Conservation (phyloP, 2,113 vertebrate species). For the Chinchilla lanigera region DNA sequence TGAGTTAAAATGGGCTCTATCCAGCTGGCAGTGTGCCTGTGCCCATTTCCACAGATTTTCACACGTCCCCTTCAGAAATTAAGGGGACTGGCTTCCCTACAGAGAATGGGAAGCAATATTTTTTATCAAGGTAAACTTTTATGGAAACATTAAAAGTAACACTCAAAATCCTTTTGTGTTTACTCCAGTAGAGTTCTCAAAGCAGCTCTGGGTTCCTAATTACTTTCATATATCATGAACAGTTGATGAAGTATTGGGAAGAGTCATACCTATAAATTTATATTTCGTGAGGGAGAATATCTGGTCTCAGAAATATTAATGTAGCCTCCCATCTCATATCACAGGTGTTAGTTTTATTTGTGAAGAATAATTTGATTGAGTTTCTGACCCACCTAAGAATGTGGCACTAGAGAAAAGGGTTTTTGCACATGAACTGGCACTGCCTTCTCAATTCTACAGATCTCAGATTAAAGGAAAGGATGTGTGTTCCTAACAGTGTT, state of each 20-base stretch:
- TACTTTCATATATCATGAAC: slow-evolving; percentile 66
- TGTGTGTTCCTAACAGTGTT: not conserved
- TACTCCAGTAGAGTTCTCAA: slow-evolving; percentile 61
- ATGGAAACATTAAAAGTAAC: slow-evolving; percentile 50
- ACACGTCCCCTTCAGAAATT: not conserved
- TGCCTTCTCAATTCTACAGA: slow-evolving; percentile 58
- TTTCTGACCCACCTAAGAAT: slow-evolving; percentile 56
- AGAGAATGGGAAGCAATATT: slow-evolving; percentile 36
- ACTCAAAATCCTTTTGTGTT: slow-evolving; percentile 58
- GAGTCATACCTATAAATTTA: slow-evolving; percentile 73
- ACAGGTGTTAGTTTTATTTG: slow-evolving; percentile 71
- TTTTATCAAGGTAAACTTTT: slow-evolving; percentile 66
- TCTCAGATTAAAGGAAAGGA: not conserved
- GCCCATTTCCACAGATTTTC: not conserved
- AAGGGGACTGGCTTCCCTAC: not conserved
- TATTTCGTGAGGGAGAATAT: slow-evolving; percentile 74
- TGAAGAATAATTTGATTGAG: slow-evolving; percentile 64
- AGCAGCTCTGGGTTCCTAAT: slow-evolving; percentile 61
- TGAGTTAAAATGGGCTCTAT: not conserved
- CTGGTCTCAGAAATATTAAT: slow-evolving; percentile 74
- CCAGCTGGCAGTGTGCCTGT: not conserved
- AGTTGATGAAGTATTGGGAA: slow-evolving; percentile 66
- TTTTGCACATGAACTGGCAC: not conserved
- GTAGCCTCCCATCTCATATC: slow-evolving; percentile 48
- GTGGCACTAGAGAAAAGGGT: slow-evolving; percentile 23